Conservation (phyloP, 92 coral and sea anemone species). For the Virgularia gustaviana region DNA sequence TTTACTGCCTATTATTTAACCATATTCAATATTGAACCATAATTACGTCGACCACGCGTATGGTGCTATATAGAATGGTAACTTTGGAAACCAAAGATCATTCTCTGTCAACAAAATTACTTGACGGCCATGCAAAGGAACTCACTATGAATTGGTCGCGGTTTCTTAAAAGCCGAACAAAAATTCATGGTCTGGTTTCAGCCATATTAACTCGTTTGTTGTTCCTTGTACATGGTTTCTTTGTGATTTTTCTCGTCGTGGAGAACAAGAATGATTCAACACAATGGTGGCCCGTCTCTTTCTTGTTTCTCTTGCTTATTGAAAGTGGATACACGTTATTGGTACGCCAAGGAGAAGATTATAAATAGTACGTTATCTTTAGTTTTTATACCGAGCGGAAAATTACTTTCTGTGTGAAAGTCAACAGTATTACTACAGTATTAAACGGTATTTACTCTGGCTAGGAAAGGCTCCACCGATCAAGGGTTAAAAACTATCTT, state of each 20-base stretch:
- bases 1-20: too few species aligned
- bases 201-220: constrained; percentile 81
- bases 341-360: constrained; percentile 90
- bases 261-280: constrained; percentile 52
- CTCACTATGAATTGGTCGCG: neutral
- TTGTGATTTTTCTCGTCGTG: constrained; percentile 77
- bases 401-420: neutral
- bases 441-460: neutral
- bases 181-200: constrained; percentile 42
- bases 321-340: constrained; percentile 84
- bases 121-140: too few species aligned
- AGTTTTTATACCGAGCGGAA: too few species aligned
- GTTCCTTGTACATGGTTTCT: constrained; percentile 82
- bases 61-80: too few species aligned
- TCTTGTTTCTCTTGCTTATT: constrained; percentile 64
- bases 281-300: constrained; percentile 72
- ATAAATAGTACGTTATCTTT: constrained; percentile 89
- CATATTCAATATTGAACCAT: too few species aligned
- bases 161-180: neutral
- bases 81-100: too few species aligned
- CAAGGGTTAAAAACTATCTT: too few species aligned
- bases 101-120: too few species aligned
- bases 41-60: too few species aligned
- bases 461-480: too few species aligned
- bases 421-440: neutral